Evolutionary conservation across 1,140 invertebrate genomes (phyloP).

Genomic region (Aporrectodea caliginosa): DNA sequence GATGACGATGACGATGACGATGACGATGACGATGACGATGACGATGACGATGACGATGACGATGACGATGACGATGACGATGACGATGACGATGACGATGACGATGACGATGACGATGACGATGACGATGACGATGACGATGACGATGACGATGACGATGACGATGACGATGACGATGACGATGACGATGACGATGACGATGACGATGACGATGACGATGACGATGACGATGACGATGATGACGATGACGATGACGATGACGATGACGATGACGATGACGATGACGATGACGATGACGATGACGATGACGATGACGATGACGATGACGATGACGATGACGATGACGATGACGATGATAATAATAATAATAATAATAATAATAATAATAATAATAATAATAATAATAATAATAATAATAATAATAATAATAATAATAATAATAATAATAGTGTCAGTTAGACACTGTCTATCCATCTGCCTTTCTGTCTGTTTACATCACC

Average conservation of each 20-base stretch:
- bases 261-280: background rate
- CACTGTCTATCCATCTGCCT: too few species aligned
- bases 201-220: slow-evolving; percentile 16
- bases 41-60: background rate
- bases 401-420: too few species aligned
- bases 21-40: background rate
- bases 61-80: background rate
- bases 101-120: background rate
- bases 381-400: too few species aligned
- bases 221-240: slow-evolving; percentile 19
- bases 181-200: slow-evolving; percentile 19
- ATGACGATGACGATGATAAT: slow-evolving; percentile 14
- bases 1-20: background rate
- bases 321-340: background rate
- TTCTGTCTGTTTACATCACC: too few species aligned
- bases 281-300: slow-evolving; percentile 18
- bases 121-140: slow-evolving; percentile 16
- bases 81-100: background rate
- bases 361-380: too few species aligned
- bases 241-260: slow-evolving; percentile 10
- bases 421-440: too few species aligned
- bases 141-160: slow-evolving; percentile 23
- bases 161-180: slow-evolving; percentile 21
- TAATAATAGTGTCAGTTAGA: too few species aligned
- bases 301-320: slow-evolving; percentile 16